Percentiles rank a stretch among this genome's conserved stretches.
Conservation (phyloP, 2,797 vertebrate genomes). For the Silurus aristotelis region DNA sequence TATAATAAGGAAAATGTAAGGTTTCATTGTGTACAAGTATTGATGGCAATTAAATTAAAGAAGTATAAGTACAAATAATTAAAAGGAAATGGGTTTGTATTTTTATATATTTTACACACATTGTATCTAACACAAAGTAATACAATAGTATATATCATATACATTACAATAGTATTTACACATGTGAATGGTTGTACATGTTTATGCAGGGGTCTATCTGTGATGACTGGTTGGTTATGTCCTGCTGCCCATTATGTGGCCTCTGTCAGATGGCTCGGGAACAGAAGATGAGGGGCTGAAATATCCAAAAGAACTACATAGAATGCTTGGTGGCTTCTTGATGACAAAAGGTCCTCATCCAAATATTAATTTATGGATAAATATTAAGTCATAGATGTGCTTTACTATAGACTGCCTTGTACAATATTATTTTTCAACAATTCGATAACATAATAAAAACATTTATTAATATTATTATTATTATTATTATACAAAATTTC, state of each 20-base stretch:
- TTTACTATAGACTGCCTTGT: background rate
- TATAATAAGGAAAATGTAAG: background rate
- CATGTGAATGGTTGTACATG: slow-evolving; percentile 29
- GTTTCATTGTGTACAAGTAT: background rate
- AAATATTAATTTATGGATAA: background rate
- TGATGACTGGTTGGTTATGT: slow-evolving; percentile 77
- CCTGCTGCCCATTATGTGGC: slow-evolving; percentile 70
- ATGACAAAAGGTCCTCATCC: background rate
- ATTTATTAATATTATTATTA: background rate
- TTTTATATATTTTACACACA: background rate
- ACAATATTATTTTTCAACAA: background rate
- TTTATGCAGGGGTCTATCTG: slow-evolving; percentile 71
- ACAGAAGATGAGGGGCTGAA: slow-evolving; percentile 70
- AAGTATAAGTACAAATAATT: background rate
- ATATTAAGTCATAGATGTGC: background rate
- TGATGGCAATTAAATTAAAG: background rate
- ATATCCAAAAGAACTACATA: background rate
- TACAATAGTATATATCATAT: background rate
- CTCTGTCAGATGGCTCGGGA: slow-evolving; percentile 79
- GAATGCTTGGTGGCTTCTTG: background rate
- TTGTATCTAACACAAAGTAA: background rate
- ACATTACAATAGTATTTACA: background rate
- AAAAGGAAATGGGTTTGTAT: background rate
- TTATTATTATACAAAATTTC: background rate
- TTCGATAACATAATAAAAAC: background rate